Evolutionary conservation across 1,140 invertebrate genomes (phyloP).

Genomic region (Lanistes nyassanus): DNA sequence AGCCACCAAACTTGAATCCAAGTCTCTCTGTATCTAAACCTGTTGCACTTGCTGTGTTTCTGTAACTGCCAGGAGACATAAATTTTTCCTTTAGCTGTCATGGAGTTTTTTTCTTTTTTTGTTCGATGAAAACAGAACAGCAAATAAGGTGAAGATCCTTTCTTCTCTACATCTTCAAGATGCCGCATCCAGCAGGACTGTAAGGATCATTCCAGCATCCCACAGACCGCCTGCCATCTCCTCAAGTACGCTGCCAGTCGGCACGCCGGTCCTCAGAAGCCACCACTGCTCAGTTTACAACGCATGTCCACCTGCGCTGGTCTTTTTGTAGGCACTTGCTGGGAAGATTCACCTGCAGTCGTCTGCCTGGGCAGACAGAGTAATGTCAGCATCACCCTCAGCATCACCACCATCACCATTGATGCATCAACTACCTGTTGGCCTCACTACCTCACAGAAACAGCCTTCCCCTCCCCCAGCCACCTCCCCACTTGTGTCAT

Average conservation of each 20-base stretch:
- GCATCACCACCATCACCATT: background rate
- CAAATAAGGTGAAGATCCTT: no score
- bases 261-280: background rate
- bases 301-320: background rate
- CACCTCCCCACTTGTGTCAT: no score
- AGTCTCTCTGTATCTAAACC: no score
- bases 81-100: no score
- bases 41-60: no score
- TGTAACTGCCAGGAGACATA: no score
- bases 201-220: background rate
- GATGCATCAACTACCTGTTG: background rate
- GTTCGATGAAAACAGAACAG: no score
- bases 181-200: background rate
- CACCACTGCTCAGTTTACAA: background rate
- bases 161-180: no score
- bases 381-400: background rate
- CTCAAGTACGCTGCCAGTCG: background rate
- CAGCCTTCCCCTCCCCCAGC: no score
- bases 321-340: background rate
- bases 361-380: background rate
- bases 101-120: no score
- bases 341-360: background rate
- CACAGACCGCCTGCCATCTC: background rate
- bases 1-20: no score
- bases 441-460: no score